Evolutionary conservation across 2,888 invertebrate species (phyloP).

Genomic region (Tetragonula carbonaria): DNA sequence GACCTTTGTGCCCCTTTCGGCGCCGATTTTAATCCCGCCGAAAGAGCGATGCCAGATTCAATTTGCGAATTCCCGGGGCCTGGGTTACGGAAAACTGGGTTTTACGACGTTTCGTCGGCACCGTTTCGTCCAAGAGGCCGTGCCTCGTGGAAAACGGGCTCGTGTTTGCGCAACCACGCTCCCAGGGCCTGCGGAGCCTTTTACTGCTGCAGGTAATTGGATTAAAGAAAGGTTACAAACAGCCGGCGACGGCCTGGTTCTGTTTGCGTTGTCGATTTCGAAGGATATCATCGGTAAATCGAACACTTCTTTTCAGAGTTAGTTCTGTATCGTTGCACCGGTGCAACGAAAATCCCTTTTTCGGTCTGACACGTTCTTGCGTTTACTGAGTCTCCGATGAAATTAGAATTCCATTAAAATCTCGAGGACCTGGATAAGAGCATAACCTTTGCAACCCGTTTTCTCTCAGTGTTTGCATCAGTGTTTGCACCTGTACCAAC

Average conservation of each 20-base stretch:
- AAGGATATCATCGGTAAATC: constrained; percentile 44
- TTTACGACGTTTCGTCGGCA: constrained; percentile 57
- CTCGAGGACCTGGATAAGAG: neutral
- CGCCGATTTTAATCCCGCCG: constrained; percentile 68
- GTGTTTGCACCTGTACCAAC: no score
- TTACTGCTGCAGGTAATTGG: constrained; percentile 59
- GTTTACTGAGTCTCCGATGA: constrained; percentile 24
- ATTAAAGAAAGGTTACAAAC: constrained; percentile 38
- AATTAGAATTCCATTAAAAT: constrained; percentile 29
- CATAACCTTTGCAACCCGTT: constrained; percentile 21
- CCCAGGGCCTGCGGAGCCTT: constrained; percentile 16
- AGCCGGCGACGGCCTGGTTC: neutral
- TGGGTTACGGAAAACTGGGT: constrained; percentile 64
- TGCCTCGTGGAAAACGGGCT: constrained; percentile 36
- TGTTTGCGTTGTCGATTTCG: constrained; percentile 38
- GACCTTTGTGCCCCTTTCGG: constrained; percentile 43
- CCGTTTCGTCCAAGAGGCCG: neutral
- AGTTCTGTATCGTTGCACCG: no score
- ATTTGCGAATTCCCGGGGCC: constrained; percentile 49
- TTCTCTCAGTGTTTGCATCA: neutral
- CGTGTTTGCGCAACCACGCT: constrained; percentile 13
- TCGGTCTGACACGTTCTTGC: neutral
- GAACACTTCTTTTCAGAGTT: constrained; percentile 38
- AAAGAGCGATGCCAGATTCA: constrained; percentile 59
- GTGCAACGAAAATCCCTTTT: neutral